Evolutionary conservation across 2,113 vertebrate species (phyloP), one percentile per base, ranked within the genome.

Genomic region (Oryzias curvinotus): DNA sequence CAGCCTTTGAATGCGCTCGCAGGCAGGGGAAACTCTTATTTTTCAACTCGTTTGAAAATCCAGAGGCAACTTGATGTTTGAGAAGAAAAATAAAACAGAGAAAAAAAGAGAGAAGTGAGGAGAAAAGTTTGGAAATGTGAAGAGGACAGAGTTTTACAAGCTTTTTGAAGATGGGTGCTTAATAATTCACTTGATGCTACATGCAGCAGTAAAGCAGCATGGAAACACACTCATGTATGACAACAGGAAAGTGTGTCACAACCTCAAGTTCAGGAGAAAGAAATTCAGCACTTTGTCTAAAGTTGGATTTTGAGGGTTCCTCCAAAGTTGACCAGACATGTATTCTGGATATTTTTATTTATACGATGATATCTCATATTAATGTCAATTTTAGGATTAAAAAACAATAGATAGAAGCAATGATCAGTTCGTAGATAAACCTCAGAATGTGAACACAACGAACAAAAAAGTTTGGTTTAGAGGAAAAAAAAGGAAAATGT

Each of bases 171-270:
- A 81, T 52, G 75, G 73, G 79, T 90, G 77, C 87, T 93, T 89
- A 91, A 92, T 90, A 87, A 91, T 93, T 92, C 90, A 89, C 82
- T 90, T 90, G 87, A 89, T 90, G 82, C 72, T 88, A 81, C 77
- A 71, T 71, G 85, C 77, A 68, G 74, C 75, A 79, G 85, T 75
- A 65, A 80, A 77, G 72, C 82, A 48, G 72, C 68, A 64, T 79
- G 74, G 78, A 83, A 79, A 78, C 73, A 71, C 64, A 61, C 64
- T 77, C 66, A 52, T 82, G 76, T 79, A 71, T 68, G 77, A 80
- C 78, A 81, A 86, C 79, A 68, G 56, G 68, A 72, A 84, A 83
- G 77, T 83, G 65, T 85, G 83, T 85, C 85, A 79, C 67, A 78
- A 71, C 77, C 57, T 53, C 54, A 56, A 61, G 51, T 78, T 68